Evolutionary conservation across 2,797 vertebrate species (phyloP).

Genomic region (Cirrhinus molitorella): DNA sequence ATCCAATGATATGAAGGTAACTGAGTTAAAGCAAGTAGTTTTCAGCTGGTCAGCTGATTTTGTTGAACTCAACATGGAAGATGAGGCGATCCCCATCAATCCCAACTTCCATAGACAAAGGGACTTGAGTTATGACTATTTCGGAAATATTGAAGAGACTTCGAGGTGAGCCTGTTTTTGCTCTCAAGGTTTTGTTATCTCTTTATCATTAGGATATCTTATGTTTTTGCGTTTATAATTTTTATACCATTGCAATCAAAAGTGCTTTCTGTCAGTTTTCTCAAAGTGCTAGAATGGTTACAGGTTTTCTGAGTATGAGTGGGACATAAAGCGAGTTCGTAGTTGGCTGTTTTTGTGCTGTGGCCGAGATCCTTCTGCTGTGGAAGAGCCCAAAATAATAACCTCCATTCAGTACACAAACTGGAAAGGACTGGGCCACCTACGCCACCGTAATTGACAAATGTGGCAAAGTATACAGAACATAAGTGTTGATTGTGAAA

Average conservation of each 20-base stretch:
- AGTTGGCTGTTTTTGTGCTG: slow-evolving; percentile 50
- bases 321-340: slow-evolving; percentile 42
- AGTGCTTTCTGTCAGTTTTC: neutral
- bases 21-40: neutral
- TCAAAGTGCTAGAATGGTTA: slow-evolving; percentile 8
- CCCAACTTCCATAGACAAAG: neutral
- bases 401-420: slow-evolving; percentile 51
- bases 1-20: neutral
- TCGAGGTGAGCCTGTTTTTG: neutral
- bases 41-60: neutral
- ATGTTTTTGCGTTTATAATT: neutral
- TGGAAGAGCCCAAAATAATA: slow-evolving; percentile 54
- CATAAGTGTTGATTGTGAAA: slow-evolving; percentile 57
- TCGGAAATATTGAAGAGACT: neutral
- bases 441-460: slow-evolving; percentile 59
- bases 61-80: neutral
- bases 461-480: slow-evolving; percentile 58
- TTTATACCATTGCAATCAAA: neutral
- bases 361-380: slow-evolving; percentile 49
- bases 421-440: slow-evolving; percentile 56
- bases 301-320: slow-evolving; percentile 5
- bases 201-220: neutral
- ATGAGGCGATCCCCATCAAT: neutral
- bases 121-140: neutral
- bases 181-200: neutral